phyloP scores from a whole-genome alignment of 2,888 invertebrate genomes.

The Halocaridina rubra region DNA sequence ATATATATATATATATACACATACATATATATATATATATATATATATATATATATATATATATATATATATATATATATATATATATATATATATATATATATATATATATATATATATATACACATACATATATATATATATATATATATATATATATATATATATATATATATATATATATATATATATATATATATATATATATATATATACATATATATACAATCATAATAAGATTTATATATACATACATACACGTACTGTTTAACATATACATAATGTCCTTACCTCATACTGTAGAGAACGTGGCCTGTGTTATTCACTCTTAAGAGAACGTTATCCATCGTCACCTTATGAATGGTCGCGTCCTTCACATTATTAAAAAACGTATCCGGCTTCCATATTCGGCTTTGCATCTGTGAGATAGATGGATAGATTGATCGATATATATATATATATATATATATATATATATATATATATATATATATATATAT shows the following conservation, averaged over 20 bases:
- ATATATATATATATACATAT: neutral
- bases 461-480: too few species aligned
- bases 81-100: neutral
- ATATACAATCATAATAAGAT: neutral
- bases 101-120: neutral
- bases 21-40: neutral
- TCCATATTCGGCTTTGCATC: slow-evolving; percentile 55
- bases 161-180: neutral
- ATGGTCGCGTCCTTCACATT: slow-evolving; percentile 72
- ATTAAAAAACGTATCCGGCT: slow-evolving; percentile 68
- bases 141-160: neutral
- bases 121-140: neutral
- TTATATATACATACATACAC: neutral
- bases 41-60: slow-evolving; percentile 3
- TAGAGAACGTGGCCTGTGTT: slow-evolving; percentile 64
- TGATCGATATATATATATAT: too few species aligned
- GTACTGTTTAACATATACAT: neutral
- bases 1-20: neutral
- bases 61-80: neutral
- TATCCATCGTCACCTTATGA: slow-evolving; percentile 65
- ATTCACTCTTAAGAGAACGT: slow-evolving; percentile 64
- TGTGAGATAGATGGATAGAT: too few species aligned
- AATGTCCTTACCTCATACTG: slow-evolving; percentile 64
- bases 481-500: too few species aligned
- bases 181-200: neutral